A percentile compares a stretch with the other conserved stretches of the same genome.
phyloP scores from a whole-genome alignment of 30 jellyfish, hydroid and myxozoan species.

The Aurelia aurita complex sp. Pacific region DNA sequence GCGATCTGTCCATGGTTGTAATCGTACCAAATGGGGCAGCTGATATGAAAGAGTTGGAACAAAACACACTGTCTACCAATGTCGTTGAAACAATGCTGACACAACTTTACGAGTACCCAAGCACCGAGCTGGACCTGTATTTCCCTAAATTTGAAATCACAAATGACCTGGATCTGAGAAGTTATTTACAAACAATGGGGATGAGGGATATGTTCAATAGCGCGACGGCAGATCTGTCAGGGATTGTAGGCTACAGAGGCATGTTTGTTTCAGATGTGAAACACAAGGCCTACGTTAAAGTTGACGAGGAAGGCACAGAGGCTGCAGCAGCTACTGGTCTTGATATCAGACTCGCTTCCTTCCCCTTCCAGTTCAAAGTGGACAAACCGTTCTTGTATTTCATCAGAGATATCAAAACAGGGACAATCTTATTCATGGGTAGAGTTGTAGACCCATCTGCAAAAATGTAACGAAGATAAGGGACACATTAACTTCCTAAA shows the following conservation, averaged over 20 bases:
- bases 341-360: conserved; percentile 14
- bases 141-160: conserved; percentile 64
- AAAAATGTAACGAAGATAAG: background rate
- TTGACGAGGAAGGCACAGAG: conserved; percentile 82
- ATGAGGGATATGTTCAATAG: conserved; percentile 58
- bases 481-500: no score
- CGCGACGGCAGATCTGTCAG: conserved; percentile 66
- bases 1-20: conserved; percentile 48
- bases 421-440: conserved; percentile 73
- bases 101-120: conserved; percentile 41
- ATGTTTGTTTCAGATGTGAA: conserved; percentile 58
- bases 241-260: conserved; percentile 67
- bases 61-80: background rate
- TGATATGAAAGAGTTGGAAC: conserved; percentile 17
- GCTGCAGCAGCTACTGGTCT: conserved; percentile 89
- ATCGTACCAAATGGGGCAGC: conserved; percentile 29
- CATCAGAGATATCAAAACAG: conserved; percentile 48
- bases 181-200: conserved; percentile 39
- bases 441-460: conserved; percentile 68
- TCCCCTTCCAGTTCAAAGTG: conserved; percentile 64
- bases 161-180: conserved; percentile 24
- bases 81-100: conserved; percentile 16
- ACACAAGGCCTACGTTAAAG: conserved; percentile 72
- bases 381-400: conserved; percentile 69
- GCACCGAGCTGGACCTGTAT: conserved; percentile 32